Base-by-base conservation (phyloP, 1,140 invertebrate genomes). In the Rhyacophila brunnea region DNA sequence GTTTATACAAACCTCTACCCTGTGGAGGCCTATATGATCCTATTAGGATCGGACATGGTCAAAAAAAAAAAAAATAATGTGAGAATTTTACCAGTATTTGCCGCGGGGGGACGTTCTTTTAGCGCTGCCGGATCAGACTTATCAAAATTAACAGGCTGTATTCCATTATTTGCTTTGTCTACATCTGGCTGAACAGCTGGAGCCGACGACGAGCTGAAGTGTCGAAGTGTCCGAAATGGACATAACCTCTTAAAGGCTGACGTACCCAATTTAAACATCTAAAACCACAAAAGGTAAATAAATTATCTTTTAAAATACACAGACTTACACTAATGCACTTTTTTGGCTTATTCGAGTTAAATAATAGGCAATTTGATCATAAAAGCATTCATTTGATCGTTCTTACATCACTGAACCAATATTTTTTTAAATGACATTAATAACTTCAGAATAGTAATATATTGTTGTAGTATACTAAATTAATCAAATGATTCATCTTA, bases 191-290 rank as follows among this genome's bases (percentile, higher is more conserved):
- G 74, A 36, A 71, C 67, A 9, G 72, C 66, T 20, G 70, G 68
- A 10, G 71, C 72, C 11, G 72, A 67, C 36, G 72, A 61, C 23
- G 67, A 67, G 2, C 73, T 71, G 48, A 73, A 75, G 42, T 72
- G 74, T 46, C 73, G 70, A 51, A 73, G 46, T 28, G 65, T 60
- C 40, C 70, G 68, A 60, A 72, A 67, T 44, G 70, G 67, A 53
- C 74, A 69, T 78, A 78, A 78, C 75, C 75, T 78, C 74, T 69
- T 75, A 75, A 74, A 68, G 19, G 74, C 60, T 64, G 67, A 63
- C 46, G 72, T 71, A 60, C 74, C 74, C 63, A 73, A 72, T 68
- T 75, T 78, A 67, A 78, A 70, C 75, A 78, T 78, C 75, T 78
- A 64, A 49, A 67, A 55, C 4, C 36, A 44, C 52, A 34, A 20